Evolutionary conservation across 2,888 invertebrate species (phyloP), one percentile per base, ranked within the genome.

Genomic region (Lottia gigantea): DNA sequence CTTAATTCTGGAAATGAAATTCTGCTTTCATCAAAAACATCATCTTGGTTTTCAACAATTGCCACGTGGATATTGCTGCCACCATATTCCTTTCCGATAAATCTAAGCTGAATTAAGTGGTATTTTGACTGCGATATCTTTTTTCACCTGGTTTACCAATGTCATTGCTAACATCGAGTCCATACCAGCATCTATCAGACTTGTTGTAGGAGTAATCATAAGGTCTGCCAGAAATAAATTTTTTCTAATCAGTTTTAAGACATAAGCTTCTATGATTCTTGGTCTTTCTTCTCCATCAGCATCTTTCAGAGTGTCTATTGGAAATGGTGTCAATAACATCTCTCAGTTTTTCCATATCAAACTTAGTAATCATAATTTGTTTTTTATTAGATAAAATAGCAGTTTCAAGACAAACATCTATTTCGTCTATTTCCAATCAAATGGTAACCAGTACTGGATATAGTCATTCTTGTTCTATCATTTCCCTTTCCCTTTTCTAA

Each of bases 101-200:
- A n/a, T n/a, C n/a, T n/a, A n/a, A n/a, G n/a, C n/a, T n/a, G 6
- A 6, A 14, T 71, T 72, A 46, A 72, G 68, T 25, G 76, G 71
- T 8, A 76, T 46, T 45, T 68, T 65, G 16, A 71, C 71, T 23
- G 70, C 70, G 47, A 70, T 61, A 19, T 73, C 73, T 45, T 63
- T 65, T 46, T 70, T 67, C 14, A 76, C 72, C 63, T 76, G 68
- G n/a, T 66, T 72, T 16, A 72, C 75, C 65, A 74, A 72, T 23
- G 76, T 74, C 76, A 79, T 78, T 15, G 77, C 79, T n/a, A 76
- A 69, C 73, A 81, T 78, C 19, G 81, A 81, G 64, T 81, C 81
- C 62, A 80, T 71, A 11, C 79, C 81, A 15, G 77, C 63, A n/a
- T 72, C 73, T 15, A 75, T 69, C 16, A 80, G 71, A 23, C 63